Evolutionary conservation across 2,113 vertebrate species (phyloP), one percentile per base, ranked within the genome.

Genomic region (Pteropus alecto): DNA sequence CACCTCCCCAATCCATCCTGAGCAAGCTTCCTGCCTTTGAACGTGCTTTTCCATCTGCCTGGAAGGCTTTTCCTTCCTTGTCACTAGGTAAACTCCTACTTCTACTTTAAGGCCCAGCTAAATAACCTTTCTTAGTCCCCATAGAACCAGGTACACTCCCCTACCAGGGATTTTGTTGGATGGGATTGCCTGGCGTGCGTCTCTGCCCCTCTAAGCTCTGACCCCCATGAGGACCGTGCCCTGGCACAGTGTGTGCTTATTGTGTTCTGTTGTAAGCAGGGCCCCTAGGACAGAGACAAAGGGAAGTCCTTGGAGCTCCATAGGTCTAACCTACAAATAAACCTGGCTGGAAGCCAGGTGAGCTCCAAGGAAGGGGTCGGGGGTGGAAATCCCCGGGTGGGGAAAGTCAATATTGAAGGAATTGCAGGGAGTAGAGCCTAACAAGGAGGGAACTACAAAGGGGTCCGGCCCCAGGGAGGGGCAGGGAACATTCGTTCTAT

Each of bases 81-180:
- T 81, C 28, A 81, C 15, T 41, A 82, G 58, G 28, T 38, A n/a
- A 94, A 60, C 81, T 73, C 92, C 92, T 94, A 79, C 73, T 90
- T 76, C 81, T 41, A 21, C n/a, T 7, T 58, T 60, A 73, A 96
- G 82, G 67, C 82, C 92, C 58, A 51, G 58, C 51, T 30, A 89
- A 84, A 35, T 43, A 19, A 73, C 14, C 7, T 68, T 22, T 83
- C 41, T 78, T 26, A 5, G 71, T 60, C 79, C n/a, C 41, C n/a
- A 21, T 13, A 71, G 58, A 73, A 74, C 11, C 74, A 78, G 60
- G 38, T 10, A 14, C 68, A 26, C 9, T 35, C 11, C 33, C 38
- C 83, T 18, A 9, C 19, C 1, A 2, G n/a, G 67, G 35, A 13
- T 16, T 11, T 26, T 41, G 28, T 60, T 4, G 19, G 6, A 21